Percentiles rank a stretch among this genome's conserved stretches.
These are phyloP conservation scores for Paramisgurnus dabryanus DNA, from an alignment of 2,113 vertebrate genomes.

Conservation along the genomic window DNA sequence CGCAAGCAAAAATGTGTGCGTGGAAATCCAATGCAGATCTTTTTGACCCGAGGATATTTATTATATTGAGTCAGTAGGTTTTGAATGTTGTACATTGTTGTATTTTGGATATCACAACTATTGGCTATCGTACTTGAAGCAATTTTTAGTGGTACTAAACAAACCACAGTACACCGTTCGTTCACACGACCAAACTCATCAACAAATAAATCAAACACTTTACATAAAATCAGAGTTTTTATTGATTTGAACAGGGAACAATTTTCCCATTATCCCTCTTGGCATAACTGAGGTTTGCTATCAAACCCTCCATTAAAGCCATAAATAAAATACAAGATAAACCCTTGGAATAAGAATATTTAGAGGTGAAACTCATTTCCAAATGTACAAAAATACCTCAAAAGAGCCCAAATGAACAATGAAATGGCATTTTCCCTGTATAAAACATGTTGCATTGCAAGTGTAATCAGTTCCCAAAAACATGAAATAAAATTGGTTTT, in stretches of 20 bases:
- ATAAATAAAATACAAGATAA: slow-evolving; percentile 26
- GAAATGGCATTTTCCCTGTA: background rate
- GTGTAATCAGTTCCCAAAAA: background rate
- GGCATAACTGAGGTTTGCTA: slow-evolving; percentile 32
- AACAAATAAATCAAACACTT: background rate
- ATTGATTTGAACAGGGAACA: slow-evolving; percentile 34
- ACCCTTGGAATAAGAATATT: background rate
- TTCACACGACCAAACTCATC: background rate
- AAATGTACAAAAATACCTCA: slow-evolving; percentile 21
- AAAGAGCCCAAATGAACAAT: background rate
- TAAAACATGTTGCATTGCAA: slow-evolving; percentile 20
- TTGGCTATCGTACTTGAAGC: no score
- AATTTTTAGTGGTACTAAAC: background rate
- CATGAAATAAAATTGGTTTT: background rate
- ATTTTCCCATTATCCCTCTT: background rate
- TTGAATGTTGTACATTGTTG: no score
- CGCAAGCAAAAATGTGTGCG: no score
- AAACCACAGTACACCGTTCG: background rate
- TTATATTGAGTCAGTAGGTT: no score
- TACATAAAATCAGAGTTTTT: slow-evolving; percentile 37
- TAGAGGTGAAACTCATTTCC: background rate
- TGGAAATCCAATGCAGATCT: no score
- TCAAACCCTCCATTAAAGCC: slow-evolving; percentile 26
- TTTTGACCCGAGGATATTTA: no score
- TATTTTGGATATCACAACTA: no score